phyloP scores from a whole-genome alignment of 2,888 invertebrate species.

The Athrips mouffetella region DNA sequence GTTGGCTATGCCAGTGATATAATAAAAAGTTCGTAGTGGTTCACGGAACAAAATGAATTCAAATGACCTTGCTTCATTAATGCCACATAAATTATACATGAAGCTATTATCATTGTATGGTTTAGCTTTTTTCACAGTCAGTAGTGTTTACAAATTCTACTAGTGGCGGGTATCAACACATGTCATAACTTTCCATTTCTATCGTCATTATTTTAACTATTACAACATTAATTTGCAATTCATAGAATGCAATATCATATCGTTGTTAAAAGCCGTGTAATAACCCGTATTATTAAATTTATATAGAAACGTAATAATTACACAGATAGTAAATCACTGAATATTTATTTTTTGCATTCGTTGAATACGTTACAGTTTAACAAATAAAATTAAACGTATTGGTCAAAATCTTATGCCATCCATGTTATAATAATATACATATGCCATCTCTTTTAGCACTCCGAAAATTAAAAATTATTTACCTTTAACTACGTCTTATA shows the following conservation, averaged over 20 bases:
- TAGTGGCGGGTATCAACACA: constrained; percentile 24
- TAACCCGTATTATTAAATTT: background rate
- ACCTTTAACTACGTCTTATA: too few relatives aligned
- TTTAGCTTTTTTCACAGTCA: constrained; percentile 51
- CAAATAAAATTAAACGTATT: too few relatives aligned
- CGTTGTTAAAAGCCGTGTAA: background rate
- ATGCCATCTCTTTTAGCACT: too few relatives aligned
- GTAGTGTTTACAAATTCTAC: constrained; percentile 35
- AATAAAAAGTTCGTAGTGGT: background rate
- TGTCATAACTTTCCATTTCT: constrained; percentile 17
- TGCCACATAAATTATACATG: constrained; percentile 68
- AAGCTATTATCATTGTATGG: constrained; percentile 62
- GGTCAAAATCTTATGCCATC: too few relatives aligned
- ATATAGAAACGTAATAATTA: too few relatives aligned
- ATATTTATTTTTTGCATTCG: background rate
- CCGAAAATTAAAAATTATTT: too few relatives aligned
- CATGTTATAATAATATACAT: too few relatives aligned
- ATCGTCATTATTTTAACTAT: constrained; percentile 15
- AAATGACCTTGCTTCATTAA: constrained; percentile 74
- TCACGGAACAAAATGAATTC: constrained; percentile 58
- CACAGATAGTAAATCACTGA: too few relatives aligned
- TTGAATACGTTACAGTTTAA: too few relatives aligned
- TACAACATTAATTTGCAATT: constrained; percentile 18
- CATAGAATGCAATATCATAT: background rate
- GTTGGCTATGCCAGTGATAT: background rate